phyloP scores from a whole-genome alignment of 2,113 vertebrate genomes.

The Gambusia affinis region DNA sequence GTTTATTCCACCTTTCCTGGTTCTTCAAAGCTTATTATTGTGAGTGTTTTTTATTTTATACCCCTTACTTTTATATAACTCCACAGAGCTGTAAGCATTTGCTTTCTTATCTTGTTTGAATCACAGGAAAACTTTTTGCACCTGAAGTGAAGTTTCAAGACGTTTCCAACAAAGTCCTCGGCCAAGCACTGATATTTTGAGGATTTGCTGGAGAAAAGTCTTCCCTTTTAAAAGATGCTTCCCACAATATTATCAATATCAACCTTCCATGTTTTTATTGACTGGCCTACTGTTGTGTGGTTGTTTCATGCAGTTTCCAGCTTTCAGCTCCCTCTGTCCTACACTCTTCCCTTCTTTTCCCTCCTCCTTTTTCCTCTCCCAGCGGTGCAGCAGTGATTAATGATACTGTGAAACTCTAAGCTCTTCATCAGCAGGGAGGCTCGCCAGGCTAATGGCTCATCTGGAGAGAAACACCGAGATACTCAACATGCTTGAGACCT shows the following conservation, averaged over 20 bases:
- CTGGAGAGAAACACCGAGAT: constrained; percentile 56
- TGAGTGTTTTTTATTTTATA: no score
- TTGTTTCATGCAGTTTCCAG: constrained; percentile 9
- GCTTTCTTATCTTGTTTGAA: background rate
- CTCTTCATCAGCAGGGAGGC: constrained; percentile 61
- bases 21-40: no score
- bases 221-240: background rate
- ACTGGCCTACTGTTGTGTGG: constrained; percentile 4
- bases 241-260: background rate
- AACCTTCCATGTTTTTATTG: constrained; percentile 14
- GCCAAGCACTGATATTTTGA: background rate
- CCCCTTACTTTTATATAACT: no score
- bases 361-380: constrained; percentile 30
- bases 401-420: constrained; percentile 57
- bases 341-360: background rate
- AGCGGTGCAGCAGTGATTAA: constrained; percentile 61
- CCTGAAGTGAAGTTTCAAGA: background rate
- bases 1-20: no score
- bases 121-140: background rate
- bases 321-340: constrained; percentile 14
- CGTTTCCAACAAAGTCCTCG: background rate
- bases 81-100: no score
- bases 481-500: constrained; percentile 48
- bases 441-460: constrained; percentile 62
- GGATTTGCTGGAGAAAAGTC: background rate